Evolutionary conservation across 1,140 invertebrate species (phyloP), one percentile per base, ranked within the genome.

Genomic region (Drosophila insularis): DNA sequence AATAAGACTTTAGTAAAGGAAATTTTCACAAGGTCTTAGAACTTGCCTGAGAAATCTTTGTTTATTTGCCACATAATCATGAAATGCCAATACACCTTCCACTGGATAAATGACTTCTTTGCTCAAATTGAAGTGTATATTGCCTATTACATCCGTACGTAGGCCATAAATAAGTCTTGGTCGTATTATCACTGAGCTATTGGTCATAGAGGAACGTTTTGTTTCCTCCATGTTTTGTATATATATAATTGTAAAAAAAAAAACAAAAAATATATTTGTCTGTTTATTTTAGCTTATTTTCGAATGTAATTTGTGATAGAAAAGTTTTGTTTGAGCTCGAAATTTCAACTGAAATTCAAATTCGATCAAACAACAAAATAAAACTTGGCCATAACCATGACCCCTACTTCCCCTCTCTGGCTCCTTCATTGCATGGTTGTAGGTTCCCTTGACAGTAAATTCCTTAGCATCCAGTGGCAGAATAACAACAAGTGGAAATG

Each of bases 41-140:
- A 17, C 60, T 19, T 46, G 71, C 86, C 31, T 90, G 68, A 87
- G 94, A 92, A 80, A 93, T 75, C 74, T 93, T 87, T 69, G 93
- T 63, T 71, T 94, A 76, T 93, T 92, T 7, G 78, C 71, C 67
- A 93, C 80, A 65, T 74, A 93, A 85, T 95, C 94, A 63, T 95
- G 94, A 43, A 95, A 78, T 0, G 93, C 91, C 27, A 95, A 71
- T 6, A 94, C 93, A 65, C 93, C 93, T 50, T 95, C 94, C 37
- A 94, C 94, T 0, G 94, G 94, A 90, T 95, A 95, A 14, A 95
- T 86, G 58, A 95, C 90, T 74, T 95, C 94, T 54, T 93, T 92
- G 72, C 94, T 94, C 7, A 93, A 92, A 37, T 95, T 90, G 65
- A 93, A 95, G 69, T 95, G 93, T 1, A 93, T 93, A 76, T 95